These are phyloP conservation scores for Zhuqinia jingwanae DNA, from an alignment of 2,888 invertebrate species.

Conservation along the genomic window DNA sequence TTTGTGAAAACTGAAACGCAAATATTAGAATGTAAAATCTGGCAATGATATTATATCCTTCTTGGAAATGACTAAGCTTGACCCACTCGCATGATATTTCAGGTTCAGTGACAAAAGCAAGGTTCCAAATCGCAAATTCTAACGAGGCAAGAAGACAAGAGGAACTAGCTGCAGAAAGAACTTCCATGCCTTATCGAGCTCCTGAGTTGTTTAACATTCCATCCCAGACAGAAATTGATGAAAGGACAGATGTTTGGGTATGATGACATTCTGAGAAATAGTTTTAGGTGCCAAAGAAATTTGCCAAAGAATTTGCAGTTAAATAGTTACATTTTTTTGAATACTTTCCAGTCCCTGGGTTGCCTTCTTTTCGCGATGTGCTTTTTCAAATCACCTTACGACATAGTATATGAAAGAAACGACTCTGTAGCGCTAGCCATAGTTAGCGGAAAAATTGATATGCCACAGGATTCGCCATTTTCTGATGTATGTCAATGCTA, in stretches of 20 bases:
- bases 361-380: slow-evolving; percentile 92
- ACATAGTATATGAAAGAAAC: slow-evolving; percentile 90
- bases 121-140: slow-evolving; percentile 84
- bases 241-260: slow-evolving; percentile 94
- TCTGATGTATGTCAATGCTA: slow-evolving; percentile 83
- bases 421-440: slow-evolving; percentile 94
- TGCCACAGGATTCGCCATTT: slow-evolving; percentile 87
- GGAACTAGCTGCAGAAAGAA: slow-evolving; percentile 89
- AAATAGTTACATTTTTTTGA: slow-evolving; percentile 8
- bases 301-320: too few species aligned
- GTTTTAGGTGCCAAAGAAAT: too few species aligned
- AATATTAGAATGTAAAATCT: too few species aligned
- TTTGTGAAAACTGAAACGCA: too few species aligned
- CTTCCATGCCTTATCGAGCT: slow-evolving; percentile 92
- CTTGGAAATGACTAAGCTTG: neutral
- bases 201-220: slow-evolving; percentile 94
- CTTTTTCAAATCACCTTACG: slow-evolving; percentile 92
- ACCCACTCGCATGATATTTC: neutral
- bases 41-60: too few species aligned
- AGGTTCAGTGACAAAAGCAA: slow-evolving; percentile 80
- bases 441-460: slow-evolving; percentile 87
- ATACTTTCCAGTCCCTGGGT: slow-evolving; percentile 87
- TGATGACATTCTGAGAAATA: too few species aligned
- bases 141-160: slow-evolving; percentile 87
- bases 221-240: slow-evolving; percentile 89